Conservation (phyloP, 2,113 vertebrate genomes). For the Thinocorus orbignyianus region DNA sequence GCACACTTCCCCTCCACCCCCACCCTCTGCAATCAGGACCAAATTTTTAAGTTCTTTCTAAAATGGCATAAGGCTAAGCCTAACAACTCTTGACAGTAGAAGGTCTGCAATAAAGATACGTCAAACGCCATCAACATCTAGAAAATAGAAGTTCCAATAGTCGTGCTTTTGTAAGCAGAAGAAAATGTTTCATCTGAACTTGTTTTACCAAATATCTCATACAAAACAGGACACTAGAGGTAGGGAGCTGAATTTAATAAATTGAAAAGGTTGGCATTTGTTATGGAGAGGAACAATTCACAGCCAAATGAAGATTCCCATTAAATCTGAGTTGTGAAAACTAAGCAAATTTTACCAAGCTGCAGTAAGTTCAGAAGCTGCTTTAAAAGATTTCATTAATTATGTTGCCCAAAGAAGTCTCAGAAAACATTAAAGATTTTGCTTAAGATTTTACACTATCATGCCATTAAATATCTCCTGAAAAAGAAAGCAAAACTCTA, state of each 20-base stretch:
- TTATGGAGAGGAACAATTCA: neutral
- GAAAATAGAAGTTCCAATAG: neutral
- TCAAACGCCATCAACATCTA: neutral
- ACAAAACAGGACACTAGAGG: neutral
- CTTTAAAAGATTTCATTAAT: neutral
- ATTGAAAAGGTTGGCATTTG: neutral
- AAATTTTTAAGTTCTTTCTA: neutral
- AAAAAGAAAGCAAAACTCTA: neutral
- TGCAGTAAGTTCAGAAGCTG: neutral
- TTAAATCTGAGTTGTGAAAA: neutral
- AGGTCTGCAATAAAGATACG: neutral
- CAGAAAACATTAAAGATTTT: neutral
- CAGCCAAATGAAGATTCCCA: neutral
- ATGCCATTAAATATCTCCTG: neutral
- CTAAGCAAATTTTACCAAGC: neutral
- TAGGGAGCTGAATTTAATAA: neutral
- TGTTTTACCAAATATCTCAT: neutral
- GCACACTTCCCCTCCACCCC: fast-evolving
- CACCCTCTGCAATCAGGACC: neutral
- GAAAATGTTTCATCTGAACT: neutral
- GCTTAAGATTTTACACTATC: neutral
- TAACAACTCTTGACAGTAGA: neutral
- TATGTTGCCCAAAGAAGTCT: neutral
- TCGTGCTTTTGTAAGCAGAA: neutral
- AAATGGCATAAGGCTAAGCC: neutral